Evolutionary conservation across 2,888 invertebrate genomes (phyloP).

Genomic region (Cerastis rubricosa): DNA sequence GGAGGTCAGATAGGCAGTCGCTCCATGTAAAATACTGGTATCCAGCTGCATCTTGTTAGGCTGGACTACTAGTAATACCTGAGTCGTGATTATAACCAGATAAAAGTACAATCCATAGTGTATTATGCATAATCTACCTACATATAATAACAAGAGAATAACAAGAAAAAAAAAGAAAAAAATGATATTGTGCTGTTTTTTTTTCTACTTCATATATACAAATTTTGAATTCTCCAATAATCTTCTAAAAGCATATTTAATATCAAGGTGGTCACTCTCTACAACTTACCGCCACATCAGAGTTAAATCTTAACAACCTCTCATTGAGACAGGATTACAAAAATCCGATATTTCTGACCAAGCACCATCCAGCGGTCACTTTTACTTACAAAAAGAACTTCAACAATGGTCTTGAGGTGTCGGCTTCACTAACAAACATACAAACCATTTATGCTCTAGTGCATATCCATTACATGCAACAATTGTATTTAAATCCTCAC

Average conservation of each 20-base stretch:
- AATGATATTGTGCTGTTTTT: too few species aligned
- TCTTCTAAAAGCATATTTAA: constrained; percentile 7
- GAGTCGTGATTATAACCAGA: too few species aligned
- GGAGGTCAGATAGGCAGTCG: too few species aligned
- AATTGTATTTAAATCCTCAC: constrained; percentile 81
- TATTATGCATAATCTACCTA: too few species aligned
- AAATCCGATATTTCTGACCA: constrained; percentile 49
- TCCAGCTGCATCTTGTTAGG: too few species aligned
- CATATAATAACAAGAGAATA: too few species aligned
- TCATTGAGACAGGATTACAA: constrained; percentile 51
- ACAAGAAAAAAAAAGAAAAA: too few species aligned
- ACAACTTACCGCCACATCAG: constrained; percentile 22
- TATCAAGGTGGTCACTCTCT: constrained; percentile 5
- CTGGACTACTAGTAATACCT: too few species aligned
- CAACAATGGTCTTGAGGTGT: constrained; percentile 75
- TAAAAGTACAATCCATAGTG: too few species aligned
- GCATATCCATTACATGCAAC: constrained; percentile 88
- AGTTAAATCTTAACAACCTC: constrained; percentile 37
- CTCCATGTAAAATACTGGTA: too few species aligned
- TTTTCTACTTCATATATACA: too few species aligned
- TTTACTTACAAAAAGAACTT: constrained; percentile 62
- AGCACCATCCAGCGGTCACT: constrained; percentile 55
- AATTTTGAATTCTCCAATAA: neutral
- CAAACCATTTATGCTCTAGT: constrained; percentile 86
- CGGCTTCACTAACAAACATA: constrained; percentile 79